Evolutionary conservation across 2,888 invertebrate genomes (phyloP), one percentile per base, ranked within the genome.

Genomic region (Hydropsyche betteni): DNA sequence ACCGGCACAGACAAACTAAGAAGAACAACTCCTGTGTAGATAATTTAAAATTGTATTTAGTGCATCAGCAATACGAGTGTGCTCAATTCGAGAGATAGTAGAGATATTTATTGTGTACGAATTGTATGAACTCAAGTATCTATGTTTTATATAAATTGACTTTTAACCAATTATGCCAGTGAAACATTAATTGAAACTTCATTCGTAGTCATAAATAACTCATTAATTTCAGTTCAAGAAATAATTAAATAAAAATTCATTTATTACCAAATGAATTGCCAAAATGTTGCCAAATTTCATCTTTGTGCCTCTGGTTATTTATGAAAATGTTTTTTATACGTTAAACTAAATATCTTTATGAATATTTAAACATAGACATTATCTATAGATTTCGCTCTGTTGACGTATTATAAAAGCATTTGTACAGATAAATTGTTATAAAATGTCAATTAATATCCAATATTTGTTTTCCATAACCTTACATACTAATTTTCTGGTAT

Each of bases 11-110:
- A 74, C 4, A 78, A 79, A 44, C 75, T 78, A 0, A 74, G 78
- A 12, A 77, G 79, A 74, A 79, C 79, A 50, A 79, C 79, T 12
- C 79, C 79, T 6, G 79, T 79, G 5, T 79, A 75, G 36, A 36
- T 36, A 36, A 36, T 64, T 0, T 64, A 64, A 64, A 12, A 33
- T 4, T 64, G 4, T 12, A 8, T n/a, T 14, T 24, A 58, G 58
- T 58, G 58, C 34, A 6, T 7, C 36, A 64, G 64, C 64, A 36
- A 36, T 36, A 34, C 64, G 36, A 64, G 10, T 64, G 64, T 64
- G 64, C 64, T 64, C 64, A 64, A 64, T 61, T 64, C 12, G 34
- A 64, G 64, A 34, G 64, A 64, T 64, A 64, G 64, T 64, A 64
- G 36, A n/a, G 61, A 16, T 55, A 55, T n/a, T 55, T 55, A 14